A percentile compares a stretch with the other conserved stretches of the same genome.
Evolutionary conservation across 2,797 vertebrate genomes (phyloP).

Genomic region (Tragelaphus eurycerus): DNA sequence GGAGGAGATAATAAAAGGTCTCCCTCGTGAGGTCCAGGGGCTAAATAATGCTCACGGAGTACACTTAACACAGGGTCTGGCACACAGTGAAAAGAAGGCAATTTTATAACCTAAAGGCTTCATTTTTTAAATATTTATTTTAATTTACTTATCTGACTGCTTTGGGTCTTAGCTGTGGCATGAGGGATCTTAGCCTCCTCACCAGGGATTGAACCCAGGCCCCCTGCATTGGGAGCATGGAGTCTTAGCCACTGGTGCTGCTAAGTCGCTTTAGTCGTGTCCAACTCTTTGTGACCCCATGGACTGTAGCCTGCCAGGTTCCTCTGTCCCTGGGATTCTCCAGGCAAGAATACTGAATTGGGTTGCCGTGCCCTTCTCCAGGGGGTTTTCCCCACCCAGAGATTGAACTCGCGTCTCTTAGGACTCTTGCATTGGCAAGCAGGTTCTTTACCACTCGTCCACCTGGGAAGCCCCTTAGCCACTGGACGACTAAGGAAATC

Average conservation of each 20-base stretch:
- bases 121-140: not conserved
- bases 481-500: not conserved
- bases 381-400: not conserved
- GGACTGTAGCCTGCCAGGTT: not conserved
- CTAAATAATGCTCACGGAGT: accelerated
- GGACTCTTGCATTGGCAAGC: not conserved
- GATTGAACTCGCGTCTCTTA: not conserved
- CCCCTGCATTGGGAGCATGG: not conserved
- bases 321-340: not conserved
- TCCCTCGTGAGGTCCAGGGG: not conserved
- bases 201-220: not conserved
- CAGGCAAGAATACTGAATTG: not conserved
- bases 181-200: not conserved
- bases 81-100: not conserved
- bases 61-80: too few relatives aligned
- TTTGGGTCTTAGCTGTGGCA: not conserved
- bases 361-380: not conserved
- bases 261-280: not conserved
- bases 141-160: not conserved
- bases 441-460: not conserved
- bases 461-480: not conserved
- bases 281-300: not conserved
- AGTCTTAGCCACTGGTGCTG: not conserved
- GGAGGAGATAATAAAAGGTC: not conserved
- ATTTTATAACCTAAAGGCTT: not conserved